Base-by-base conservation (phyloP, 2,113 vertebrate species). In the Pluvialis apricaria region DNA sequence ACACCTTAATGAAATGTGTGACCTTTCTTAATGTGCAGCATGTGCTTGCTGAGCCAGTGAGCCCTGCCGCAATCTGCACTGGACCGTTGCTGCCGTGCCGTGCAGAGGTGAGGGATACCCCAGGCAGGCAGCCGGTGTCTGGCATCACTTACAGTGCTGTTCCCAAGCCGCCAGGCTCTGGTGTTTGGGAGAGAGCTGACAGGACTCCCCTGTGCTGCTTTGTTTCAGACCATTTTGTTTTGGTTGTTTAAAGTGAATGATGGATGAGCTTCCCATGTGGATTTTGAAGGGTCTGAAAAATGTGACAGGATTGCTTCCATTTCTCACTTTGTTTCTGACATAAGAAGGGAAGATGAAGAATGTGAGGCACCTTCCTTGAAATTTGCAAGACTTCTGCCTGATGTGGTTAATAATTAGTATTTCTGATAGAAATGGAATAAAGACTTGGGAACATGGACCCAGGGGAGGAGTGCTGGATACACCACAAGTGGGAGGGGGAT, bases 211-310 rank as follows among this genome's bases (percentile, higher is more conserved):
- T 36, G 34, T 0, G 16, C 66, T 57, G 44, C 71, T 86, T 76
- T 0, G 0, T 66, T 80, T 93, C 71, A 40, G 61, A 22, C 13
- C 0, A 0, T 65, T 91, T 70, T 80, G 55, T 24, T 83, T 72
- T 54, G 57, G 36, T 58, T 0, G 0, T 69, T 87, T 86, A 32
- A 76, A 92, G 34, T 32, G 78, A 95, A 13, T 51, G 90, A 96
- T 86, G 77, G 77, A 96, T 75, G n/a, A 84, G 42, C 94, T 95
- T 75, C 51, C 84, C 0, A 0, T 54, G 42, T 57, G 72, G 42
- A 32, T 82, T 76, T 79, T 90, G 87, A 96, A 90, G 75, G 70
- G 40, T 69, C 45, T 92, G 91, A 92, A 90, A 94, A 92, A 94
- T 36, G 36, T 55, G 72, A 42, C n/a, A 7, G 13, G 66, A 10